Percentiles rank a stretch among this genome's conserved stretches.
Evolutionary conservation across 2,888 invertebrate genomes (phyloP).

Genomic region (Apotomis turbidana): DNA sequence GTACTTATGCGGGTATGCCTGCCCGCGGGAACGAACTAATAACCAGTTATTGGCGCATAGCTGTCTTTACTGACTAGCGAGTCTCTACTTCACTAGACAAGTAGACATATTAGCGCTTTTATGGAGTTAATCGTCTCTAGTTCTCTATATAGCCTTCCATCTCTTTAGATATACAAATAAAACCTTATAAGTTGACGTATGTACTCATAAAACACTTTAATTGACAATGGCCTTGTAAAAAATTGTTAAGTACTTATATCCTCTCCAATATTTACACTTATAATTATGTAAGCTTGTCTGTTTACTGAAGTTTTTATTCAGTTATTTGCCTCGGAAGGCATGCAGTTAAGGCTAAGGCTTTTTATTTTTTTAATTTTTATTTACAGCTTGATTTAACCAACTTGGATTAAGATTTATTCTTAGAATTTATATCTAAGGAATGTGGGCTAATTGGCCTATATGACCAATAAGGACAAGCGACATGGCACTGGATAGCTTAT

Average conservation of each 20-base stretch:
- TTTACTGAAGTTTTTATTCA: too few relatives aligned
- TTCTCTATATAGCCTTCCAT: background rate
- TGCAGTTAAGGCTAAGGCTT: too few relatives aligned
- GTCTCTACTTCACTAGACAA: slow-evolving; percentile 17
- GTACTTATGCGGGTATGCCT: slow-evolving; percentile 43
- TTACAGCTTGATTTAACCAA: too few relatives aligned
- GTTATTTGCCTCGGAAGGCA: too few relatives aligned
- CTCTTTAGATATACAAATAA: slow-evolving; percentile 15
- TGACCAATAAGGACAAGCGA: too few relatives aligned
- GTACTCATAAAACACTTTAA: slow-evolving; percentile 5
- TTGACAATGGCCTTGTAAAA: slow-evolving; percentile 6
- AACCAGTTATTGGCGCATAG: slow-evolving; percentile 51
- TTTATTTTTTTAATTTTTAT: too few relatives aligned
- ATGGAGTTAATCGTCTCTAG: slow-evolving; percentile 11
- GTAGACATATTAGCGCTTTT: slow-evolving; percentile 18
- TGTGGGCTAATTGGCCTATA: too few relatives aligned
- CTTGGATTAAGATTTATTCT: too few relatives aligned
- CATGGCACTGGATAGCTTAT: too few relatives aligned
- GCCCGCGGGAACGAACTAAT: slow-evolving; percentile 44
- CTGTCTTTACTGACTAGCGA: slow-evolving; percentile 34
- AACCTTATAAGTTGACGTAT: background rate
- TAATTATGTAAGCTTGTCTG: too few relatives aligned
- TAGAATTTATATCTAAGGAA: too few relatives aligned
- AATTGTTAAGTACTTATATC: background rate
- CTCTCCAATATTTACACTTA: too few relatives aligned